Evolutionary conservation across 2,888 invertebrate genomes (phyloP), one percentile per base, ranked within the genome.

Genomic region (Drosophila peninsularis): DNA sequence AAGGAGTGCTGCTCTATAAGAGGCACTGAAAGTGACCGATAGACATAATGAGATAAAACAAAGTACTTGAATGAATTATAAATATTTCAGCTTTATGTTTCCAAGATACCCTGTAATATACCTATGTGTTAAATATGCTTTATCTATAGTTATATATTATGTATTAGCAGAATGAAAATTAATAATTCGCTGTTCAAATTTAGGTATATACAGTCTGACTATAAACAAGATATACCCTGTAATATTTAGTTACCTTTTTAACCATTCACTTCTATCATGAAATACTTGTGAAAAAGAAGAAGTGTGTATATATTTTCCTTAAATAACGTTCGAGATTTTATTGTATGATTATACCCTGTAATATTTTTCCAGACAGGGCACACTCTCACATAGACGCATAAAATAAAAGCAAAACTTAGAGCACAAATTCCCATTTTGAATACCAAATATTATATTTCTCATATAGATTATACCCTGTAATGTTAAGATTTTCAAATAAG

Each of bases 341-440:
- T n/a, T 30, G 10, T 10, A 30, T 6, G n/a, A 27, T 10, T 13
- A 45, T 45, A 27, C n/a, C 45, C 45, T 45, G 9, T 45, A 27
- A 45, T n/a, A n/a, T 45, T 27, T 10, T 4, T 9, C 9, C 0
- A 10, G 10, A 39, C 7, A 37, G 2, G 36, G 14, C 13, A 39
- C 17, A 17, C 17, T 17, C 9, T 10, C 39, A 7, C 7, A n/a
- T n/a, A 7, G 3, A 7, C 0, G n/a, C 2, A 14, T 5, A 14
- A 36, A 14, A 14, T 6, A 30, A 1, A 37, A n/a, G 7, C n/a
- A 37, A 7, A 37, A n/a, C 2, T 37, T 7, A 14, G 5, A 14
- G 14, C n/a, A 9, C 0, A 1, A 0, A 1, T n/a, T 24, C 7
- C 10, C 3, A 14, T n/a, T 3, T n/a, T 9, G 2, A n/a, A 1